A percentile compares a stretch with the other conserved stretches of the same genome.
phyloP scores from a whole-genome alignment of 1,140 invertebrate genomes.

The Matsumurasca onukii region DNA sequence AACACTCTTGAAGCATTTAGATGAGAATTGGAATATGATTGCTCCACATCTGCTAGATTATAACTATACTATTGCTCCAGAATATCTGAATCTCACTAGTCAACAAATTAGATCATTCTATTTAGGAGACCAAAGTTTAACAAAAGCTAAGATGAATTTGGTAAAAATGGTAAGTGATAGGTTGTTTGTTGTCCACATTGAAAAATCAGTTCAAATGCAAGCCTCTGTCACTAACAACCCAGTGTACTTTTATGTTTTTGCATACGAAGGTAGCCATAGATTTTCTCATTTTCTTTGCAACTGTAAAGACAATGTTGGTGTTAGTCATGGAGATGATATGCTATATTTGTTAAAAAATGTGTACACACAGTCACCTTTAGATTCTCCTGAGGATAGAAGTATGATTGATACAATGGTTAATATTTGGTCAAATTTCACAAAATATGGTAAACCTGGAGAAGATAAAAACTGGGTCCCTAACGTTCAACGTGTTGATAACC shows the following conservation, averaged over 20 bases:
- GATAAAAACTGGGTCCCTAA: too few relatives aligned
- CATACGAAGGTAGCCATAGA: slow-evolving; percentile 36
- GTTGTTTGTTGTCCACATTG: slow-evolving; percentile 37
- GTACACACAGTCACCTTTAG: too few relatives aligned
- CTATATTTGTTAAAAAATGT: too few relatives aligned
- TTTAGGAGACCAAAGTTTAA: slow-evolving; percentile 31
- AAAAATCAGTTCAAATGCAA: slow-evolving; percentile 35
- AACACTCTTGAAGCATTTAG: slow-evolving; percentile 32
- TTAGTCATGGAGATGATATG: slow-evolving; percentile 39
- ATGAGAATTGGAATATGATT: slow-evolving; percentile 38
- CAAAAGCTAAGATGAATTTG: slow-evolving; percentile 2
- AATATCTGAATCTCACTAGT: slow-evolving; percentile 27
- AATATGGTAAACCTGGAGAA: too few relatives aligned
- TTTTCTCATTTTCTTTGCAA: slow-evolving; percentile 23
- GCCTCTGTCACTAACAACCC: slow-evolving; percentile 32
- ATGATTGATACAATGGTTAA: too few relatives aligned
- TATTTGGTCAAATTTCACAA: too few relatives aligned
- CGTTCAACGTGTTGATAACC: too few relatives aligned
- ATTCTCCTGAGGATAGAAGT: too few relatives aligned
- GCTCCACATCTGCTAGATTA: slow-evolving; percentile 41
- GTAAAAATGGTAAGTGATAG: slow-evolving; percentile 39
- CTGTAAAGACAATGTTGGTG: slow-evolving; percentile 29
- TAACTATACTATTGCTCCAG: slow-evolving; percentile 36
- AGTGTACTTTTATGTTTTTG: slow-evolving; percentile 42
- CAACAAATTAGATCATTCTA: slow-evolving; percentile 38